phyloP scores from a whole-genome alignment of 2,113 vertebrate species.

The Panthera leo region DNA sequence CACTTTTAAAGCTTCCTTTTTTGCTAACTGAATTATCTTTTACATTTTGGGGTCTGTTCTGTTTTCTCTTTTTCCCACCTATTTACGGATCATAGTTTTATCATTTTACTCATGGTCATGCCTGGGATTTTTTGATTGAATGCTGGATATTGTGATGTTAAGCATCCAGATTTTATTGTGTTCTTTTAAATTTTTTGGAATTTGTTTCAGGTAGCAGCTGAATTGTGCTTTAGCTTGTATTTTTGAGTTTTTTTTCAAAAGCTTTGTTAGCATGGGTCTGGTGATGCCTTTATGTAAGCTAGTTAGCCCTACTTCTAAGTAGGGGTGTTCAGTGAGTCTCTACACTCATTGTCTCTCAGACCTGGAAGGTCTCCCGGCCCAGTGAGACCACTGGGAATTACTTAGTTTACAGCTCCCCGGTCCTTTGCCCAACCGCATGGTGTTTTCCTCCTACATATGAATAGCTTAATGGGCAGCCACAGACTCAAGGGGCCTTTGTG shows the following conservation, averaged over 20 bases:
- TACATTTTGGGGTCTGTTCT: background rate
- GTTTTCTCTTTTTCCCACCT: background rate
- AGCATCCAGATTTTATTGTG: background rate
- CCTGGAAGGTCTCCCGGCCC: background rate
- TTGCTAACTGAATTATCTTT: background rate
- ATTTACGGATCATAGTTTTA: background rate
- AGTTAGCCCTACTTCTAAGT: background rate
- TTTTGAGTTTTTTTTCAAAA: background rate
- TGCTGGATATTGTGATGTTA: background rate
- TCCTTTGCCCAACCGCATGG: background rate
- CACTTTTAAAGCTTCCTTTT: background rate
- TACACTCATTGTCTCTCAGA: background rate
- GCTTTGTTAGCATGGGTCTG: background rate
- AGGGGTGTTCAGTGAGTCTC: background rate
- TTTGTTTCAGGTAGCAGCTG: background rate
- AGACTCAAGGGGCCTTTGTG: background rate
- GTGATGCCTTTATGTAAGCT: background rate
- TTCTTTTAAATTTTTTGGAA: constrained; percentile 14
- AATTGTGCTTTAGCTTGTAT: background rate
- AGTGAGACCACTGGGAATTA: background rate
- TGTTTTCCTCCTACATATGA: background rate
- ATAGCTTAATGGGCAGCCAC: background rate
- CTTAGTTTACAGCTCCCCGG: background rate
- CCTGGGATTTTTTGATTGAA: background rate
- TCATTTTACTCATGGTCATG: background rate